Percentiles rank a stretch among this genome's conserved stretches.
Evolutionary conservation across 2,113 vertebrate species (phyloP).

Genomic region (Corythornis vintsioides): DNA sequence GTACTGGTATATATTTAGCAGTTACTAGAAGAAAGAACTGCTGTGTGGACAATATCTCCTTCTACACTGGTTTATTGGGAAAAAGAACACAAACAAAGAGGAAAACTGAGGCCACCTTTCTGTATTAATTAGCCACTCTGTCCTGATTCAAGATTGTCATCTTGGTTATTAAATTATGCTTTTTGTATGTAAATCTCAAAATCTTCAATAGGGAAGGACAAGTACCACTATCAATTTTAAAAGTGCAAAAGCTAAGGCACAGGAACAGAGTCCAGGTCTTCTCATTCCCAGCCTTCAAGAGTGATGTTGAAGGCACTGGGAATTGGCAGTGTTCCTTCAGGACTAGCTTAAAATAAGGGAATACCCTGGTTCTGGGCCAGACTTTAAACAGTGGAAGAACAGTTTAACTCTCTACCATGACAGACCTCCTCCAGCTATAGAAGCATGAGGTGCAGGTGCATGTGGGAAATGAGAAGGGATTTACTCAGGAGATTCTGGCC

Average conservation of each 20-base stretch:
- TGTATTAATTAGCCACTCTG: not conserved
- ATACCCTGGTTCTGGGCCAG: conserved; percentile 15
- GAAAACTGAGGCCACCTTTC: not conserved
- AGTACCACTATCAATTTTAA: not conserved
- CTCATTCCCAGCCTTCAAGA: not conserved
- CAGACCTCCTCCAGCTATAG: not conserved
- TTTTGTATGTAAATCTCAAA: not conserved
- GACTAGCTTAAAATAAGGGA: conserved; percentile 35
- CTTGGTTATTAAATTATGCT: not conserved
- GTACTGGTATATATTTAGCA: not conserved
- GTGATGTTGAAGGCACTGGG: not conserved
- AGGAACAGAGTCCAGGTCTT: not conserved
- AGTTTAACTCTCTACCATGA: conserved; percentile 3
- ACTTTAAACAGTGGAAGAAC: not conserved
- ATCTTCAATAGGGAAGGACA: not conserved
- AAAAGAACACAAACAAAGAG: not conserved
- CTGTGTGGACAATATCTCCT: not conserved
- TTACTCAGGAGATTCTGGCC: not conserved
- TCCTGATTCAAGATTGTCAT: not conserved
- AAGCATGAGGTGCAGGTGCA: not conserved
- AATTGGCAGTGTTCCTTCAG: conserved; percentile 34
- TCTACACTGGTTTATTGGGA: not conserved
- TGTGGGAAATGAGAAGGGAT: conserved; percentile 7
- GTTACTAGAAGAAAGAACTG: not conserved
- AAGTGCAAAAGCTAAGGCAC: not conserved